Conservation (phyloP, 35 echinoderm and acorn worm species). For the Heliocidaris erythrogramma region DNA sequence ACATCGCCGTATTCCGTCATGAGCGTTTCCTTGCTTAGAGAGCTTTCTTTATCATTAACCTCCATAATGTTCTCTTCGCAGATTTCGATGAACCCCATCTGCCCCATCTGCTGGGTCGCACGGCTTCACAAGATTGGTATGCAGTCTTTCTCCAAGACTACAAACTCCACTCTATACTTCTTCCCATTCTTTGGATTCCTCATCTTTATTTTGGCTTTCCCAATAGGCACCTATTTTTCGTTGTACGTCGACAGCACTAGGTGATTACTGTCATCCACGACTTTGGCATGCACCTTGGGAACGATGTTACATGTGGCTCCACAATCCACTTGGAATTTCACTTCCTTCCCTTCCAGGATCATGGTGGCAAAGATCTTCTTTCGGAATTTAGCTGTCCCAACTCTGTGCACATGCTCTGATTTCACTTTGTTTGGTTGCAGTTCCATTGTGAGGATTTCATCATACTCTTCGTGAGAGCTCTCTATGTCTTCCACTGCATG, state of each 20-base stretch:
- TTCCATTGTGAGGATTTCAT: too few relatives aligned
- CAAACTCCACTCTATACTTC: constrained; percentile 63
- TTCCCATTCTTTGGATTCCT: constrained; percentile 66
- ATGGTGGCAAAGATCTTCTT: constrained; percentile 49
- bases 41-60: neutral
- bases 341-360: constrained; percentile 13
- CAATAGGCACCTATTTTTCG: constrained; percentile 39
- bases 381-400: neutral
- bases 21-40: constrained; percentile 38
- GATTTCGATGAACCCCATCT: constrained; percentile 62
- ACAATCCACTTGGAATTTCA: constrained; percentile 56
- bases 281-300: neutral
- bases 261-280: neutral
- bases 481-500: neutral
- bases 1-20: constrained; percentile 53
- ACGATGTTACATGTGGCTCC: constrained; percentile 54
- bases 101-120: constrained; percentile 65
- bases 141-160: constrained; percentile 51
- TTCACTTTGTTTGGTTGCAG: too few relatives aligned
- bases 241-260: constrained; percentile 75
- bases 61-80: constrained; percentile 58
- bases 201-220: constrained; percentile 62
- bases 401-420: too few relatives aligned
- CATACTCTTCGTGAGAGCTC: too few relatives aligned
- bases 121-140: constrained; percentile 55